Base-by-base conservation (phyloP, 2,797 vertebrate genomes). In the Antrozous pallidus region DNA sequence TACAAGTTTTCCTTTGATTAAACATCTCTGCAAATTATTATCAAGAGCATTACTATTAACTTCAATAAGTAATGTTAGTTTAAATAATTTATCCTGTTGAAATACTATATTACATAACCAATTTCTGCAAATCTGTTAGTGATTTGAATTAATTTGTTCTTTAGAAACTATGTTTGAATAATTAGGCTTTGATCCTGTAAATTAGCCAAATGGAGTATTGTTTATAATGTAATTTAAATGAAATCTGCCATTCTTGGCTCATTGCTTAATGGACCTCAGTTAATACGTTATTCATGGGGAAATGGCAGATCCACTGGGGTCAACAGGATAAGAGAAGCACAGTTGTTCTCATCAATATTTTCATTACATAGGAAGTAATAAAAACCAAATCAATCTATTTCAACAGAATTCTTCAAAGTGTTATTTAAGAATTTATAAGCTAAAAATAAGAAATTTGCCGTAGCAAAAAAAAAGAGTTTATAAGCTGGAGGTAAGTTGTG, bases 141-240 rank as follows among this genome's bases (percentile, higher is more conserved):
- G 94, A 96, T 95, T 97, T 97, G 51, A 94, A 80, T 63, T 95
- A 91, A 97, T 95, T 96, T 95, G 40, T 95, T 96, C 83, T 93
- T 91, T 70, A 92, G 58, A 95, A 93, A 96, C 83, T 93, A 91
- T 89, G 77, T 16, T 87, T 75, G 90, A 90, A 90, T 95, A 95
- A 95, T 97, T 93, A 96, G 84, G 79, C 90, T 96, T 95, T 96
- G 85, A 97, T 92, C 67, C 93, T 92, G 3, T 95, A 96, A 96
- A 96, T 97, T 95, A 97, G 74, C 38, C 75, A 94, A 96, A 95
- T 93, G 82, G 88, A 95, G 88, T 96, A 95, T 92, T 95, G 88
- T 96, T 97, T 95, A 88, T 90, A 93, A 89, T 88, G 91, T 77
- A 96, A 93, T 96, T 88, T 92, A 94, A 94, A 90, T 70, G 81